Evolutionary conservation across 2,888 invertebrate species (phyloP).

Genomic region (Cyclophora albipunctata): DNA sequence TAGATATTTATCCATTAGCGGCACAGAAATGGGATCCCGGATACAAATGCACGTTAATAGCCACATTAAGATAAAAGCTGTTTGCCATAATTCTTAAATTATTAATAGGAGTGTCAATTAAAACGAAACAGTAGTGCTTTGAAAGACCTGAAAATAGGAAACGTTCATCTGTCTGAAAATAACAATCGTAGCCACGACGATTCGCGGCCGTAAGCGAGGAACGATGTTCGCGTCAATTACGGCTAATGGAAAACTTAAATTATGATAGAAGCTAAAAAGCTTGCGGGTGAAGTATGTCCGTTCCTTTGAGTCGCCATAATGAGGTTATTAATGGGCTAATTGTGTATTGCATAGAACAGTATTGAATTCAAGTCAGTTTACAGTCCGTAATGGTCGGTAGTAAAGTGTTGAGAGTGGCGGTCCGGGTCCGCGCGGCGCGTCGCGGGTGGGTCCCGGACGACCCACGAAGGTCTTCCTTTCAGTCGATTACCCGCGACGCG

Average conservation of each 20-base stretch:
- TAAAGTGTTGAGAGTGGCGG: too few species aligned
- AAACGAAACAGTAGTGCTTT: constrained; percentile 44
- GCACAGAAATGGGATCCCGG: constrained; percentile 57
- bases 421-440: constrained; percentile 10
- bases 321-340: constrained; percentile 13
- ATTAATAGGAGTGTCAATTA: constrained; percentile 71
- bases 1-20: constrained; percentile 65
- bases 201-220: constrained; percentile 68
- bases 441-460: constrained; percentile 28
- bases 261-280: constrained; percentile 72
- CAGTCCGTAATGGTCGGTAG: too few species aligned
- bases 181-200: constrained; percentile 54
- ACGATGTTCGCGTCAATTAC: constrained; percentile 74
- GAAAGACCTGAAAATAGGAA: constrained; percentile 62
- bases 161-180: constrained; percentile 69
- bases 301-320: constrained; percentile 27
- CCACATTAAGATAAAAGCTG: constrained; percentile 69
- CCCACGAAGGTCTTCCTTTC: constrained; percentile 62
- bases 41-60: constrained; percentile 68
- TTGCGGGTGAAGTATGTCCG: constrained; percentile 45
- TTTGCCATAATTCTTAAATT: constrained; percentile 65
- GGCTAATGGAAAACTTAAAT: constrained; percentile 75
- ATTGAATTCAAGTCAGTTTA: too few species aligned
- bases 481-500: constrained; percentile 68
- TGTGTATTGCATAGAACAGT: background rate